These are phyloP conservation scores for Lagodon rhomboides DNA, from an alignment of 2,797 vertebrate species.

Conservation along the genomic window DNA sequence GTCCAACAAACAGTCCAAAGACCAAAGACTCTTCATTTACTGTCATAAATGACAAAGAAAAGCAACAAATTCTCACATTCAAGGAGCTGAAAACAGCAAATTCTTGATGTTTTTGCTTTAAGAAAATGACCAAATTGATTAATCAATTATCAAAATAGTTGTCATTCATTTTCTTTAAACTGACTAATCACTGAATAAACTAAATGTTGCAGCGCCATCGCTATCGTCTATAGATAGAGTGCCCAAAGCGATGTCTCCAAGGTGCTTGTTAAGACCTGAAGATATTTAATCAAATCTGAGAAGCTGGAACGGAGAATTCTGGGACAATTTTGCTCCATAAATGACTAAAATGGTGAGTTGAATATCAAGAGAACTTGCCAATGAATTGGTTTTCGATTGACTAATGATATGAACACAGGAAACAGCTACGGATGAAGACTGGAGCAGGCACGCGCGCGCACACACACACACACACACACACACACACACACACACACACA, in stretches of 20 bases:
- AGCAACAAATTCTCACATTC: no score
- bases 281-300: neutral
- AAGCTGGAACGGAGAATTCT: neutral
- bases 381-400: neutral
- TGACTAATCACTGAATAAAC: no score
- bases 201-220: no score
- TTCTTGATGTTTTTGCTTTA: no score
- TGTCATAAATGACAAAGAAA: no score
- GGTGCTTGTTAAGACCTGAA: neutral
- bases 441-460: neutral
- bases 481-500: slow-evolving; percentile 21
- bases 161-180: no score
- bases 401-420: slow-evolving; percentile 40
- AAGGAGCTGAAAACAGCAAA: no score
- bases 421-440: slow-evolving; percentile 24
- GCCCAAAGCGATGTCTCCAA: neutral
- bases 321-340: neutral
- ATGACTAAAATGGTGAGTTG: neutral
- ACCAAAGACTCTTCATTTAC: no score
- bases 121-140: no score
- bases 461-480: slow-evolving; percentile 17
- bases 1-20: no score
- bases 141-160: no score
- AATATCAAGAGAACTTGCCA: neutral
- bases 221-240: neutral